Percentiles rank a stretch among this genome's conserved stretches.
phyloP scores from a whole-genome alignment of 2,888 invertebrate genomes.

The Iphiclides podalirius region DNA sequence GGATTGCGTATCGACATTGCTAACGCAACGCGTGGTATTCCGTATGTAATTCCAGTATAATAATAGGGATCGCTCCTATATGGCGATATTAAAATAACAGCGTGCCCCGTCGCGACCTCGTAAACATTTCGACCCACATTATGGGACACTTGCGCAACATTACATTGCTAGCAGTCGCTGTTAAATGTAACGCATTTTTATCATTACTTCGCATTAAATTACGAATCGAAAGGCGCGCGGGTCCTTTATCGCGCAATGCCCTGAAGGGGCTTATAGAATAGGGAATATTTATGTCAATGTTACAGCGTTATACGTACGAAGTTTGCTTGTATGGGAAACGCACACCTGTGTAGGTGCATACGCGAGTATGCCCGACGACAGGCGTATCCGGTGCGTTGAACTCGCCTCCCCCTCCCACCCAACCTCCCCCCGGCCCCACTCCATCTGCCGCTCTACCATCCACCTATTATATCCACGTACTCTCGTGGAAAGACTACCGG shows the following conservation, averaged over 20 bases:
- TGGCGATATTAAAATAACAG: conserved; percentile 46
- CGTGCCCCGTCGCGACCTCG: conserved; percentile 52
- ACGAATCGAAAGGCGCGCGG: conserved; percentile 3
- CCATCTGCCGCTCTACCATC: conserved; percentile 34
- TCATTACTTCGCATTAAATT: conserved; percentile 20
- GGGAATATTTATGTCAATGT: conserved; percentile 74
- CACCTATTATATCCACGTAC: conserved; percentile 34
- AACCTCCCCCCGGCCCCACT: conserved; percentile 32
- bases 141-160: conserved; percentile 31
- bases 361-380: conserved; percentile 57
- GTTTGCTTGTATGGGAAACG: conserved; percentile 33
- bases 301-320: conserved; percentile 48
- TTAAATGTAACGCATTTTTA: conserved; percentile 18
- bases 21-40: not conserved
- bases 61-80: conserved; percentile 28
- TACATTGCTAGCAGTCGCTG: conserved; percentile 13
- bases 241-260: conserved; percentile 29
- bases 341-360: conserved; percentile 58
- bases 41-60: conserved; percentile 28
- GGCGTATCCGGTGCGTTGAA: conserved; percentile 77
- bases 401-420: conserved; percentile 49
- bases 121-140: conserved; percentile 66
- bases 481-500: conserved; percentile 43
- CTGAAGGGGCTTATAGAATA: conserved; percentile 22
- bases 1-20: conserved; percentile 21